Evolutionary conservation across 2,113 vertebrate species (phyloP), one percentile per base, ranked within the genome.

Genomic region (Nyctibius bracteatus): DNA sequence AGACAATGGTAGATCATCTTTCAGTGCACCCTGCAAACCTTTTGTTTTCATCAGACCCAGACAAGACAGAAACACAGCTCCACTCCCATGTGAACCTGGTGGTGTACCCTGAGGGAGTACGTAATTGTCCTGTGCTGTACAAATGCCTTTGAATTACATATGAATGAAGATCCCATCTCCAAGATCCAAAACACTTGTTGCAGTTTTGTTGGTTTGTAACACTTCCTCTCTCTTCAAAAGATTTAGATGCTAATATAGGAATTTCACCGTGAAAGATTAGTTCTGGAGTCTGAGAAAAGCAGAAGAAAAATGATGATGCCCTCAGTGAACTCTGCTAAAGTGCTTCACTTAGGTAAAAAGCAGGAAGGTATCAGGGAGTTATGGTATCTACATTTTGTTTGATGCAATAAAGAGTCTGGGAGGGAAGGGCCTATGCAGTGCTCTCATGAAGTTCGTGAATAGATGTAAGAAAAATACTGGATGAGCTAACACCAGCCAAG

Each of bases 131-230:
- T 66, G 28, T 51, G 37, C 51, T 85, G 47, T 59, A n/a, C 78
- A 66, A 93, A 70, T 80, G 33, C 58, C 75, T 91, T 75, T 80
- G 58, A 88, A 55, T 86, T 91, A 39, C 54, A 57, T 65, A 70
- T 47, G 59, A 84, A 84, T 84, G 39, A 59, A 72, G 63, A 84
- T 81, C 28, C 31, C 35, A 35, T 8, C 49, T 88, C 39, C 23
- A 43, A 74, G 79, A 71, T 82, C 15, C 57, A 79, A 41, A 62
- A 18, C 4, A 17, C 37, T 13, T 7, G 4, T 54, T 73, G 16
- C 31, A 47, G 1, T 72, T 80, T 67, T 67, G 23, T 85, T 90
- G 33, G 35, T 81, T 93, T 22, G 10, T 79, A 79, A 67, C 35
- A 33, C 41, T 44, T 65, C 2, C n/a, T 63, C 11, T 21, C 47